phyloP scores from a whole-genome alignment of 2,888 invertebrate species.

The Oscheius sp. region DNA sequence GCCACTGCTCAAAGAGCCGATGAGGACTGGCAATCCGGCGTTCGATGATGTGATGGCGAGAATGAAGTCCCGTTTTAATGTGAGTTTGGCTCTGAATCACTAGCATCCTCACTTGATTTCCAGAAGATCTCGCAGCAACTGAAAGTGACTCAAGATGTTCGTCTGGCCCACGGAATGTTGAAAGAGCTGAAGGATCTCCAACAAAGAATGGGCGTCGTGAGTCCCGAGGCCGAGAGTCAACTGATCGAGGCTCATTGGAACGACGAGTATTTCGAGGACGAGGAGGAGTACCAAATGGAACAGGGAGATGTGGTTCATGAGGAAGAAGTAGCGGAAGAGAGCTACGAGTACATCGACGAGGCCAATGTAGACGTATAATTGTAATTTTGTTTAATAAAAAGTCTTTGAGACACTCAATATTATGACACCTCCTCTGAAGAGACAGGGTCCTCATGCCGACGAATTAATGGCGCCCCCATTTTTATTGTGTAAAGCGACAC shows the following conservation, averaged over 20 bases:
- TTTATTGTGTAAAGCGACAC: constrained; percentile 31
- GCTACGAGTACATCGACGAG: too few relatives aligned
- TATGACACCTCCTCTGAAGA: neutral
- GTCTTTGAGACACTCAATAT: neutral
- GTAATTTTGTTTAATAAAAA: too few relatives aligned
- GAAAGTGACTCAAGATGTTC: constrained; percentile 33
- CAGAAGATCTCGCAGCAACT: constrained; percentile 37
- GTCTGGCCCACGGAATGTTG: constrained; percentile 25
- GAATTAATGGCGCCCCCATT: constrained; percentile 26
- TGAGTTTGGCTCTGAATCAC: neutral
- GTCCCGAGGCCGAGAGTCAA: neutral
- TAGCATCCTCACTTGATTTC: neutral
- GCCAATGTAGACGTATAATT: too few relatives aligned
- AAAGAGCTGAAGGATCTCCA: constrained; percentile 35
- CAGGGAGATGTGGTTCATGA: too few relatives aligned
- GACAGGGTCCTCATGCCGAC: constrained; percentile 27
- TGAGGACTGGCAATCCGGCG: constrained; percentile 31
- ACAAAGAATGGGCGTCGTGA: constrained; percentile 4
- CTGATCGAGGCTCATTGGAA: neutral
- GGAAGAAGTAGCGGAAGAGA: too few relatives aligned
- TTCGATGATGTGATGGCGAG: constrained; percentile 36
- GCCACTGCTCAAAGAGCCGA: constrained; percentile 38
- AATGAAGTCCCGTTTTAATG: constrained; percentile 36
- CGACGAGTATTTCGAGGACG: constrained; percentile 20
- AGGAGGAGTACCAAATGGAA: neutral